Base-by-base conservation (phyloP, 2,113 vertebrate species). In the Colistium nudipinnis region DNA sequence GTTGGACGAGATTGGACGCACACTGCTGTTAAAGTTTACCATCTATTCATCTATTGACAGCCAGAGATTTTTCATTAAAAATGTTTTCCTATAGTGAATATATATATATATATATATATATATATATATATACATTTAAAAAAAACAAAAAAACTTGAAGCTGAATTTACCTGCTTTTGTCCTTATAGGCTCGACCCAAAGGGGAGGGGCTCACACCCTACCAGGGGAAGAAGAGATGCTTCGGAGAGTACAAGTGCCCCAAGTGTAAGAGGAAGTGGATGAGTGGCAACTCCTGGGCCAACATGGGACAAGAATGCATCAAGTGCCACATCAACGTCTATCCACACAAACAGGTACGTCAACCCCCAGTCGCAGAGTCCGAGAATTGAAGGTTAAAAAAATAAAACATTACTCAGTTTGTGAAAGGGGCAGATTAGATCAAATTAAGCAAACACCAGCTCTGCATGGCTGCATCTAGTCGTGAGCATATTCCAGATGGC, bases 251-350 rank as follows among this genome's bases (percentile, higher is more conserved):
- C 79, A 99, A 99, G 79, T 99, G 98, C 62, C 97, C 97, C 52
- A 99, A 99, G 77, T 99, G 98, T 93, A 99, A 99, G 89, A 95
- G 98, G 93, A 99, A 99, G 95, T 99, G 98, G 98, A 99, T 99
- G 98, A 99, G 98, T 13, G 98, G 98, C 41, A 99, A 99, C 90
- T 99, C 98, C 68, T 99, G 98, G 98, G 98, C 98, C 88, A 99
- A 99, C 93, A 99, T 99, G 98, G 98, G 98, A 76, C 97, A 99
- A 92, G 98, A 99, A 92, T 99, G 98, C 92, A 99, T 99, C 92
- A 99, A 99, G 89, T 99, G 98, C 90, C 98, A 99, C 93, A 99
- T 99, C 87, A 99, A 99, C 4, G 98, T 99, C 86, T 99, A 99
- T 91, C 98, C 97, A 64, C 97, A 99, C 92, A 99, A 99, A 90